These are phyloP conservation scores for Ligdia adustata DNA, from an alignment of 2,888 invertebrate species.

Conservation along the genomic window DNA sequence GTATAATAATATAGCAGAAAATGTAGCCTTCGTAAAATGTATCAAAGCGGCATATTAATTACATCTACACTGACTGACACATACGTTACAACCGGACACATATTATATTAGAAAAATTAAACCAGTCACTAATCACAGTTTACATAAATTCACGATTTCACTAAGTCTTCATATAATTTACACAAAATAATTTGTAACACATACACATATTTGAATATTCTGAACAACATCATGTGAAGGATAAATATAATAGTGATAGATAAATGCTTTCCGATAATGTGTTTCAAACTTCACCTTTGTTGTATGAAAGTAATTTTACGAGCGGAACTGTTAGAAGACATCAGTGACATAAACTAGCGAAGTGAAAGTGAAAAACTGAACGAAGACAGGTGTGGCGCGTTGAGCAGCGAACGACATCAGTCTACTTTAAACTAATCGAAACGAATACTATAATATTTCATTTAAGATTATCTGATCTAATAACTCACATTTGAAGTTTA, in stretches of 20 bases:
- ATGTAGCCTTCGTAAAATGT: constrained; percentile 79
- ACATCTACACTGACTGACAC: constrained; percentile 75
- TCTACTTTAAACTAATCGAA: constrained; percentile 43
- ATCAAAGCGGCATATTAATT: constrained; percentile 70
- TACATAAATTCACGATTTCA: constrained; percentile 82
- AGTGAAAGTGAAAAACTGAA: constrained; percentile 44
- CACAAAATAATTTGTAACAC: constrained; percentile 72
- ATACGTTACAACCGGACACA: constrained; percentile 72
- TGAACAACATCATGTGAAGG: constrained; percentile 48
- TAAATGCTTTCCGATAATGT: constrained; percentile 69
- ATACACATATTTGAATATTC: constrained; percentile 56
- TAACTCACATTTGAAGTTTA: too few species aligned
- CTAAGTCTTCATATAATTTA: constrained; percentile 80
- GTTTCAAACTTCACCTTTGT: constrained; percentile 11
- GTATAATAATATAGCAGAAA: constrained; percentile 81
- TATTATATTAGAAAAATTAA: constrained; percentile 74
- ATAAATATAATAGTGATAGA: too few species aligned
- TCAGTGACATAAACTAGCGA: constrained; percentile 33
- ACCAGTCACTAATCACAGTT: constrained; percentile 83
- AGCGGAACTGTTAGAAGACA: constrained; percentile 22
- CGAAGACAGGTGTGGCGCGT: constrained; percentile 50
- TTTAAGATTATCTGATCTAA: too few species aligned
- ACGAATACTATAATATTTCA: constrained; percentile 20
- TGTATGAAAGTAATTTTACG: constrained; percentile 1
- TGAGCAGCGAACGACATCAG: constrained; percentile 60